Percentiles rank a stretch among this genome's conserved stretches.
phyloP scores from a whole-genome alignment of 2,888 invertebrate species.

The Yponomeuta evonymella region DNA sequence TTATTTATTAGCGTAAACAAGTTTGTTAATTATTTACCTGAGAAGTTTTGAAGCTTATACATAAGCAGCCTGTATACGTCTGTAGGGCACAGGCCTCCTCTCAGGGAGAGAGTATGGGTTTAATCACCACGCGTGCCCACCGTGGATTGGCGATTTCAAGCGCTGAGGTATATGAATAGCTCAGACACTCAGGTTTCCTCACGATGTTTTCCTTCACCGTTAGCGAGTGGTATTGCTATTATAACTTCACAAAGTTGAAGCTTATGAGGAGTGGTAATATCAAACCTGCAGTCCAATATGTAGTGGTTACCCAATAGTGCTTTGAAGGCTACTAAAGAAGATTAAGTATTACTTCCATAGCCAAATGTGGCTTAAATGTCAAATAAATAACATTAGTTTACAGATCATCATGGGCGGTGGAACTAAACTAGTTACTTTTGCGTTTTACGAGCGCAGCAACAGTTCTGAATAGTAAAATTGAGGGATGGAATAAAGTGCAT shows the following conservation, averaged over 20 bases:
- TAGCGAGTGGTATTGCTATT: no score
- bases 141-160: no score
- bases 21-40: conserved; percentile 5
- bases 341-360: neutral
- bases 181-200: no score
- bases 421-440: conserved; percentile 8
- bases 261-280: neutral
- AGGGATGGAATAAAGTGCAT: conserved; percentile 62
- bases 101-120: no score
- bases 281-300: neutral
- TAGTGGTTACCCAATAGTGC: neutral
- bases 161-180: no score
- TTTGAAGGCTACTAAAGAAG: neutral
- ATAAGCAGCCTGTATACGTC: no score
- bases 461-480: conserved; percentile 46
- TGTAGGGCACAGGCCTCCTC: no score
- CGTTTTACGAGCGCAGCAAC: conserved; percentile 8
- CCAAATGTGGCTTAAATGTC: neutral
- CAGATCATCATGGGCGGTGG: neutral
- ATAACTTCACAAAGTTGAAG: neutral
- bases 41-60: neutral
- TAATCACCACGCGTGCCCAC: no score
- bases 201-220: no score
- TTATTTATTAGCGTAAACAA: conserved; percentile 16
- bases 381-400: neutral